A percentile compares a stretch with the other conserved stretches of the same genome.
Conservation (phyloP, 2,113 vertebrate genomes). For the Cricetomys ansorgei region DNA sequence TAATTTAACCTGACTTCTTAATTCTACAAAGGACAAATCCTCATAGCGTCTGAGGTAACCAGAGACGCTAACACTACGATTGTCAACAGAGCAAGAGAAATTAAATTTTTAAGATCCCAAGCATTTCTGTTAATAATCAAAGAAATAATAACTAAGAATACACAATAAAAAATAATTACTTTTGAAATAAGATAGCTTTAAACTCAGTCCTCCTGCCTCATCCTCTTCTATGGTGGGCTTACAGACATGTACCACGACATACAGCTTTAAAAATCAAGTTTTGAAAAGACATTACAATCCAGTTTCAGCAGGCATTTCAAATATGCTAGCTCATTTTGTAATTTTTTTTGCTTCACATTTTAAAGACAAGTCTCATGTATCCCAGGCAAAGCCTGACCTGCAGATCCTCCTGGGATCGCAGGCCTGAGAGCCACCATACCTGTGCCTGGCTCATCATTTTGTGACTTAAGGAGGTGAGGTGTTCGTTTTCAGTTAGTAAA, state of each 20-base stretch:
- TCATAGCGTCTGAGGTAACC: background rate
- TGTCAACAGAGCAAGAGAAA: background rate
- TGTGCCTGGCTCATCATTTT: background rate
- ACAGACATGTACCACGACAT: background rate
- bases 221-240: background rate
- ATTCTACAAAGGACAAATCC: constrained; percentile 30
- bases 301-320: constrained; percentile 40
- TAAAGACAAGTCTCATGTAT: background rate
- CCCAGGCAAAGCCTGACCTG: background rate
- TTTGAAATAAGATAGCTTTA: background rate
- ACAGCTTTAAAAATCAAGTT: background rate
- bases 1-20: background rate
- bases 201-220: background rate
- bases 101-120: background rate
- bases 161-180: background rate
- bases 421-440: background rate
- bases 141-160: constrained; percentile 5
- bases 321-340: background rate
- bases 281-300: background rate
- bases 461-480: constrained; percentile 14
- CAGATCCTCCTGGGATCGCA: background rate
- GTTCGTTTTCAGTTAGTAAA: constrained; percentile 3
- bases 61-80: background rate
- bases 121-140: constrained; percentile 37
- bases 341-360: background rate